phyloP scores from a whole-genome alignment of 2,113 vertebrate species.

The Percopsis transmontana region DNA sequence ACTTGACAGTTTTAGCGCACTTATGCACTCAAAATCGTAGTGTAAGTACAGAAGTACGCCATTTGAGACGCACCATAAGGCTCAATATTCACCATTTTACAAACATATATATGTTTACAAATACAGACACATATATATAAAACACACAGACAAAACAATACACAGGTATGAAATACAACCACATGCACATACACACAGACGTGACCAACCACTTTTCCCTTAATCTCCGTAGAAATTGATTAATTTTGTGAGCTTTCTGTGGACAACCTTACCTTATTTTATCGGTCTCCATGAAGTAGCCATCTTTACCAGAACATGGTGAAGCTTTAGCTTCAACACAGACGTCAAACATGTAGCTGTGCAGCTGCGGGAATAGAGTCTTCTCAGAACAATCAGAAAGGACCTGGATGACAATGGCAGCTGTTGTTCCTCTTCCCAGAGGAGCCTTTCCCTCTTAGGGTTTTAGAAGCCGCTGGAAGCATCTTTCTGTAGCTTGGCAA shows the following conservation, averaged over 20 bases:
- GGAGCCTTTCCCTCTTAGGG: background rate
- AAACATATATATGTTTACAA: no score
- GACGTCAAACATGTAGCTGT: constrained; percentile 5
- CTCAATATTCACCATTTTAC: no score
- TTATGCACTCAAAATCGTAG: no score
- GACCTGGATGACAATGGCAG: background rate
- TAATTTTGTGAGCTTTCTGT: background rate
- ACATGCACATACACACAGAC: no score
- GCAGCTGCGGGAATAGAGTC: constrained; percentile 4
- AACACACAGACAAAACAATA: no score
- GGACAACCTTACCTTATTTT: background rate
- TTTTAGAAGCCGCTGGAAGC: background rate
- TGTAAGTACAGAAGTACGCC: no score
- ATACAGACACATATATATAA: no score
- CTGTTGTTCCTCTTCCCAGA: background rate
- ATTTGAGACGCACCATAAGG: no score
- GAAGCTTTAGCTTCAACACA: constrained; percentile 9
- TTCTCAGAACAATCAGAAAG: background rate
- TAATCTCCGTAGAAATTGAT: no score
- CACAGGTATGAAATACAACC: no score
- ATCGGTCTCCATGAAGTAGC: background rate
- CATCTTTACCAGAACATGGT: constrained; percentile 13
- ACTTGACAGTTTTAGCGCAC: no score
- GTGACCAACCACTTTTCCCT: no score
- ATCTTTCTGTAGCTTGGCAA: background rate